A percentile compares a stretch with the other conserved stretches of the same genome.
These are phyloP conservation scores for Chamaea fasciata DNA, from an alignment of 2,113 vertebrate genomes.

Conservation along the genomic window DNA sequence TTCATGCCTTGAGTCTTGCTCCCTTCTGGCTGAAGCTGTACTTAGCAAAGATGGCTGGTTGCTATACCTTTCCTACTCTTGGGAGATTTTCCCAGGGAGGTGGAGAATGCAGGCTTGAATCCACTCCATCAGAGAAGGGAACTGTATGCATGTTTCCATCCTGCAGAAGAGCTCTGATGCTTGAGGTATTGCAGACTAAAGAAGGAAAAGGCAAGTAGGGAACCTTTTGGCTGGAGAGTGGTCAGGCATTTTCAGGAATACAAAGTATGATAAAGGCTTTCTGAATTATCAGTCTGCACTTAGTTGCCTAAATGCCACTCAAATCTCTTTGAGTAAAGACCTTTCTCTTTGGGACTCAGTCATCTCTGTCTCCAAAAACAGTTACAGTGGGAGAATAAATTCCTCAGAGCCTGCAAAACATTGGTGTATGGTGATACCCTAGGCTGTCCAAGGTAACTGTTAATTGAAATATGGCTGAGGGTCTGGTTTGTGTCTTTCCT, in stretches of 20 bases:
- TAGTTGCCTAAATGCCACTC: background rate
- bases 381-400: background rate
- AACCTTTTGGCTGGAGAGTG: background rate
- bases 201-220: background rate
- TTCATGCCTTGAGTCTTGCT: background rate
- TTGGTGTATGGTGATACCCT: background rate
- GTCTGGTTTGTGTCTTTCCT: background rate
- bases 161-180: background rate
- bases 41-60: background rate
- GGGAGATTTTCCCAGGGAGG: background rate
- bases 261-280: background rate
- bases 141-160: background rate
- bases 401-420: background rate
- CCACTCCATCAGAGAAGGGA: background rate
- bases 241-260: background rate
- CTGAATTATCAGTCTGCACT: background rate
- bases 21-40: background rate
- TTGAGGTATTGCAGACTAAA: background rate
- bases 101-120: background rate
- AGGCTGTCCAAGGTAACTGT: background rate
- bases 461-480: background rate
- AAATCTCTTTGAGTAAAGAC: background rate
- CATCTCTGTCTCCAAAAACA: background rate
- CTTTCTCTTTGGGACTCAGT: background rate
- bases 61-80: background rate